Base-by-base conservation (phyloP, 1,140 invertebrate species). In the Cotesia typhae region DNA sequence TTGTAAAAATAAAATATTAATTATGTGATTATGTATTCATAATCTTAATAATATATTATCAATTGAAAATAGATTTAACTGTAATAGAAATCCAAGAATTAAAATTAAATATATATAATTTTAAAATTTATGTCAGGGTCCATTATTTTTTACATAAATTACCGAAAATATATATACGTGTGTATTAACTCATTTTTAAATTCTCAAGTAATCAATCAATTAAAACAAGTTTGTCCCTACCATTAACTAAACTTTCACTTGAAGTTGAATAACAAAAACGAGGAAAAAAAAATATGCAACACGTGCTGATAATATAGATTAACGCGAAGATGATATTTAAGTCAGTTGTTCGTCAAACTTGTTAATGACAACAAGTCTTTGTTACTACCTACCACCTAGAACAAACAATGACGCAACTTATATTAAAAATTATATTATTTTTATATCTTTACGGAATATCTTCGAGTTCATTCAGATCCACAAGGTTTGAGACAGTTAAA, bases 241-340 rank as follows among this genome's bases (percentile, higher is more conserved):
- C 51, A 47, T 47, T 47, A 47, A 9, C 6, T 47, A 47, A 10
- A 47, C 41, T 47, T 47, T n/a, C 52, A 36, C 17, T 67, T 28
- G 12, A 72, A 35, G 35, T 38, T 41, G 38, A 20, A 37, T 70
- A 38, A 47, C n/a, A 60, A 72, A 72, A 73, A 73, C 57, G 10
- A 41, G 9, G 5, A 47, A 47, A 47, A 47, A 69, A 35, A 10
- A 55, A 66, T 51, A 36, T 64, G 64, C 55, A 20, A 17, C 70
- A 65, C 64, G 66, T 65, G 51, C 35, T 65, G 69, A 74, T 74
- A 71, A 74, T 71, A 74, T 63, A 74, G 64, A 74, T 71, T 71
- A 74, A 37, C 41, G 57, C 47, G 55, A 63, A 38, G 65, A 41
- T 37, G 41, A 66, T 47, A 53, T n/a, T 14, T 14, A 61, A n/a